Evolutionary conservation across 2,113 vertebrate genomes (phyloP), one percentile per base, ranked within the genome.

Genomic region (Myxocyprinus asiaticus): DNA sequence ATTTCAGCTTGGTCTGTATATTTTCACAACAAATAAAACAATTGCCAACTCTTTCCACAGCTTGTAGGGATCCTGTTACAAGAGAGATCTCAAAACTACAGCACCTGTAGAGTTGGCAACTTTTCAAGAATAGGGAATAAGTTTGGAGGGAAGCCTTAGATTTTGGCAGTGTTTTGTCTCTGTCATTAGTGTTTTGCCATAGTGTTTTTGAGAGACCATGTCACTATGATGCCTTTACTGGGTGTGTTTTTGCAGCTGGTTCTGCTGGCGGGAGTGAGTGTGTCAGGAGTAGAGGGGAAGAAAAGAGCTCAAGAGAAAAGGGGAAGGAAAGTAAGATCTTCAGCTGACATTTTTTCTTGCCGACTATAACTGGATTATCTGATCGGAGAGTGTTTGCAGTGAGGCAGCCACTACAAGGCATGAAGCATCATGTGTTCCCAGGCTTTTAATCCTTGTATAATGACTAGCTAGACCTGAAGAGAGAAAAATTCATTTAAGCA

Each of bases 211-310:
- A 15, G 76, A 67, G 22, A 33, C 55, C 47, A 8, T 63, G 51
- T 59, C 3, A 42, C 44, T 10, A 47, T n/a, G 44, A 42, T 68
- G 64, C 14, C 45, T 48, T 51, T 47, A 33, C 47, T 67, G 56
- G 65, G 73, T 62, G 73, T 62, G 58, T 77, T 77, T 51, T 76
- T 81, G 8, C 73, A 81, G 71, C 79, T 81, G 71, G 15, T 53
- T 11, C 17, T 66, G 61, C 67, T 65, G 9, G 55, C 50, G 17
- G 79, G 65, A 63, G 67, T 55, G 67, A 62, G 33, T 71, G 64
- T 56, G 44, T 77, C 55, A 15, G 33, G 53, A 6, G 48, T 55
- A 10, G 59, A 63, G 47, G n/a, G 55, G n/a, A 42, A 58, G n/a
- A 63, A 50, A 51, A 63, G 58, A 15, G 12, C 51, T 33, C 1